Evolutionary conservation across 2,113 vertebrate species (phyloP).

Genomic region (Tenebrosternarchus preto): DNA sequence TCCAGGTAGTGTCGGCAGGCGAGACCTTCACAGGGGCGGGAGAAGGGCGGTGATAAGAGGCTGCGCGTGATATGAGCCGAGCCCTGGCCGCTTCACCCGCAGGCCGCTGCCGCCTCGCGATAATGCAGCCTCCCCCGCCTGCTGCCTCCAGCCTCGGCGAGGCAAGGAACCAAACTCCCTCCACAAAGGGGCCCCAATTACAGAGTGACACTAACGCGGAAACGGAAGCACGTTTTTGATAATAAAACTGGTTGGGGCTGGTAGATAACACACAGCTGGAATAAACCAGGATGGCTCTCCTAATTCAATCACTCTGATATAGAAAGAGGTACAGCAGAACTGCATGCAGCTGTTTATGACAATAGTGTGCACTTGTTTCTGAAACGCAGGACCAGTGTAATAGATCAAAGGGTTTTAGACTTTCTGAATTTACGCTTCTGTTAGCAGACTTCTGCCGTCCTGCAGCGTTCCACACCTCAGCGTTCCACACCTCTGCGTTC

Average conservation of each 20-base stretch:
- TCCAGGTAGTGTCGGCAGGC: slow-evolving; percentile 31
- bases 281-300: slow-evolving; percentile 51
- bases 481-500: no score
- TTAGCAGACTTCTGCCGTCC: neutral
- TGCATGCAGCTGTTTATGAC: slow-evolving; percentile 9
- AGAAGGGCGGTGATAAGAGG: slow-evolving; percentile 48
- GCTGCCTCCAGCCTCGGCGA: slow-evolving; percentile 20
- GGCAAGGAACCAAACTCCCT: slow-evolving; percentile 29
- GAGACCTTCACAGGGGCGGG: slow-evolving; percentile 40
- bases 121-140: slow-evolving; percentile 35
- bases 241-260: slow-evolving; percentile 46
- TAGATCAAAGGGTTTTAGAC: neutral
- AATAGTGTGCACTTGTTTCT: neutral
- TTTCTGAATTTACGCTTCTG: neutral
- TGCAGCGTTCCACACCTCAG: slow-evolving; percentile 15
- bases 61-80: slow-evolving; percentile 43
- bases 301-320: slow-evolving; percentile 53
- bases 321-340: slow-evolving; percentile 37
- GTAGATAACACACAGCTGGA: slow-evolving; percentile 50
- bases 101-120: slow-evolving; percentile 33
- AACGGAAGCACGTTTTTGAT: slow-evolving; percentile 46
- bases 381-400: no score
- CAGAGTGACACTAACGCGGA: slow-evolving; percentile 36
- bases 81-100: slow-evolving; percentile 36
- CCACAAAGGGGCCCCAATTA: slow-evolving; percentile 27